Percentiles rank a stretch among this genome's conserved stretches.
Conservation (phyloP, 1,140 invertebrate species). For the Sitobion miscanthi region DNA sequence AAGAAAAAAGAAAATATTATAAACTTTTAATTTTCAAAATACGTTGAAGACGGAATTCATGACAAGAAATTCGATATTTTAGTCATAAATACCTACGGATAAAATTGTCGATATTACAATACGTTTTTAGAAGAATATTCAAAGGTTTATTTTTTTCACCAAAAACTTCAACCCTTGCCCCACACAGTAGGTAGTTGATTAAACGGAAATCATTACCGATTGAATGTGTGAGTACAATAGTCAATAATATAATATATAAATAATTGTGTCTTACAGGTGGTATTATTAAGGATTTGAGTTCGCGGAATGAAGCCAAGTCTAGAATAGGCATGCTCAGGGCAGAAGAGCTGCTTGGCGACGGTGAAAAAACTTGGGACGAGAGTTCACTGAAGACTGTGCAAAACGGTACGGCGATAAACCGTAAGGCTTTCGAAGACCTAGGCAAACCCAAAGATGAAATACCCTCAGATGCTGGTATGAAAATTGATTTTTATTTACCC, state of each 20-base stretch:
- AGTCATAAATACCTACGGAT: no score
- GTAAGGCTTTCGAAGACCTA: conserved; percentile 49
- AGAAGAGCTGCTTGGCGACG: conserved; percentile 26
- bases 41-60: no score
- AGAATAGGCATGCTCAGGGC: not conserved
- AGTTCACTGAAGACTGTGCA: conserved; percentile 46
- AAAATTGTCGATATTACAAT: no score
- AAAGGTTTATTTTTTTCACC: no score
- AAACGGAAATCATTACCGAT: not conserved
- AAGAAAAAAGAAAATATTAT: no score
- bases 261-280: not conserved
- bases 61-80: no score
- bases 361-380: conserved; percentile 45
- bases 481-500: not conserved
- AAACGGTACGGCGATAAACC: conserved; percentile 53
- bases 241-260: not conserved
- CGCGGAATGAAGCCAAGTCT: not conserved
- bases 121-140: no score
- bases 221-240: not conserved
- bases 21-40: no score
- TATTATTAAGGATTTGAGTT: conserved; percentile 34
- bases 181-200: not conserved
- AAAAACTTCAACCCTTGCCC: not conserved
- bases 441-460: not conserved
- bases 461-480: conserved; percentile 21